Evolutionary conservation across 2,113 vertebrate genomes (phyloP).

Genomic region (Tenebrosternarchus preto): DNA sequence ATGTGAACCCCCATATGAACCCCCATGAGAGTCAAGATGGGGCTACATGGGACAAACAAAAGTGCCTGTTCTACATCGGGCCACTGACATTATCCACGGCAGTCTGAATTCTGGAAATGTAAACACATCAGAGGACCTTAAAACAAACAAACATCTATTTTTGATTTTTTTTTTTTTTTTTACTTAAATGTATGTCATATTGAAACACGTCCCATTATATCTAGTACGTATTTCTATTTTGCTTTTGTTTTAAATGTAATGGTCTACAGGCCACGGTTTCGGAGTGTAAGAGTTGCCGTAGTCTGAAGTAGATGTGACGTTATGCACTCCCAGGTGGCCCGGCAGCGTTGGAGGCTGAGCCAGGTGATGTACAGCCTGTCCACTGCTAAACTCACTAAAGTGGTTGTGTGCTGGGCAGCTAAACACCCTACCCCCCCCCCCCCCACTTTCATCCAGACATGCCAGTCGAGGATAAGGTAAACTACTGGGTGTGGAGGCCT

Average conservation of each 20-base stretch:
- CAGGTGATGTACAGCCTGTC: background rate
- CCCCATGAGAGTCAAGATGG: background rate
- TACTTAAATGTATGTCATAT: too few relatives aligned
- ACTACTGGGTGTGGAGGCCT: background rate
- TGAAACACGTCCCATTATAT: too few relatives aligned
- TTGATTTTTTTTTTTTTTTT: too few relatives aligned
- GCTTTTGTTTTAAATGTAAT: too few relatives aligned
- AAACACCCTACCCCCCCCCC: constrained; percentile 10
- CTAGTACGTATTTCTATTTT: too few relatives aligned
- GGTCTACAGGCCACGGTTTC: too few relatives aligned
- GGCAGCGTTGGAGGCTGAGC: background rate
- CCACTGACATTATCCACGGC: background rate
- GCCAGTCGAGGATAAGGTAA: background rate
- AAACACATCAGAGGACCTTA: background rate
- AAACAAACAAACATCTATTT: background rate
- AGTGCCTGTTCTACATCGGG: background rate
- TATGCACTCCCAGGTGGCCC: too few relatives aligned
- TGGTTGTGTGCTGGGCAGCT: constrained; percentile 9
- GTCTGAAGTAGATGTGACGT: too few relatives aligned
- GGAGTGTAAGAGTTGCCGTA: too few relatives aligned
- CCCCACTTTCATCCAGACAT: constrained; percentile 13
- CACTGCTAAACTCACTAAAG: constrained; percentile 2
- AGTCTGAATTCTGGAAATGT: background rate
- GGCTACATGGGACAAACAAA: background rate
- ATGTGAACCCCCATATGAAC: too few relatives aligned